Base-by-base conservation (phyloP, 2,113 vertebrate species). In the Pseudorasbora parva region DNA sequence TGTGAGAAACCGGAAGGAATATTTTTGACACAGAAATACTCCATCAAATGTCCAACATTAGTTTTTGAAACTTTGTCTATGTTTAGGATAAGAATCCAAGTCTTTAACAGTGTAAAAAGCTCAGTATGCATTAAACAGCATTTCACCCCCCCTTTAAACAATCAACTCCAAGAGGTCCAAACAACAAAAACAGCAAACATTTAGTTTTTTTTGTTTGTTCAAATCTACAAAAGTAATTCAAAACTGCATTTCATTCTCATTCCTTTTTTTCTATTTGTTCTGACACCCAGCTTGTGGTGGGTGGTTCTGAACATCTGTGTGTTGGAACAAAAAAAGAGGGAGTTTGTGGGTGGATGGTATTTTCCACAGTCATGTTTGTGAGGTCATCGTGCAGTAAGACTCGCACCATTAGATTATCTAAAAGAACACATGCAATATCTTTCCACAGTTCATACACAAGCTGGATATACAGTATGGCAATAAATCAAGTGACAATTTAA, bases 281-380 rank as follows among this genome's bases (percentile, higher is more conserved):
- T 81, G 79, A 54, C 47, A 81, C 45, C 41, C 43, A 51, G 19
- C 64, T 71, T 69, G 19, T 17, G 79, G 62, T 71, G 79, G 79
- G 62, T 81, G 64, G 79, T 54, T 69, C 47, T 54, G 43, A 81
- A 54, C 62, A 51, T 81, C 27, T 81, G 78, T 30, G 43, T 81
- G 21, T 12, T 81, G 78, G 47, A 81, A 81, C 60, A 81, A 81
- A 81, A 54, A 47, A 81, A 66, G 62, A 68, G 19, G 27, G 19
- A 81, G 4, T 69, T 69, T 54, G 27, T 81, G 79, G 47, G 47
- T 81, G 79, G 79, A 81, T 54, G 27, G 25, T n/a, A 27, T 78
- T 81, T 54, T 69, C 47, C 45, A 30, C 27, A 37, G 62, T 69
- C 6, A 14, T 80, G 56, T 77, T 77, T 77, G 47, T 69, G 79